Base-by-base conservation (phyloP, 2,888 invertebrate species). In the Blera fallax region DNA sequence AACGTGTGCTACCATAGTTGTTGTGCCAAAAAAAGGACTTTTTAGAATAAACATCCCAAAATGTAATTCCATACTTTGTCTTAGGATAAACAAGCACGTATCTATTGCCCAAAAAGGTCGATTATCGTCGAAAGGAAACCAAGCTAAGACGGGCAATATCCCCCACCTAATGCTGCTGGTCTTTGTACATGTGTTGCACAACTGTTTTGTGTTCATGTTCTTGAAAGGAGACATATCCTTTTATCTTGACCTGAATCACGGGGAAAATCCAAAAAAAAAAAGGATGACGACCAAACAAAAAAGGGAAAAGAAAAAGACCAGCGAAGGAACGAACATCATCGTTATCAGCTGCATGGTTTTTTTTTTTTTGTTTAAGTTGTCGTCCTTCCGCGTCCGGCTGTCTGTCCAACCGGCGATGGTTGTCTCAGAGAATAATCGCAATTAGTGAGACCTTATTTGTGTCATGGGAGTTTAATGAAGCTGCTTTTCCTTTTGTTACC, bases 401-500 rank as follows among this genome's bases (percentile, higher is more conserved):
- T 52, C n/a, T 4, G 24, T 50, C 18, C n/a, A 18, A 14, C 32
- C 1, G 45, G 48, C 29, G 16, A 7, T 21, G 21, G 24, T 37
- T 52, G 64, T 65, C 45, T 24, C 6, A 29, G 21, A 27, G 67
- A 58, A 67, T 69, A 77, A 77, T 67, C 77, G 50, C 77, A 77
- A 77, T 77, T 69, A 77, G 77, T 69, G 50, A 60, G 60, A 69
- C 77, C 77, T 77, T 76, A 76, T 76, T 76, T 77, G 77, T 77
- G 77, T 69, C 67, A 77, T 69, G 77, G 67, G 67, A 77, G 77
- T 77, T 60, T 77, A 77, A 77, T 77, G 77, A 77, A 77, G 77
- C 77, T 77, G 58, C 52, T 77, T 52, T 69, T 77, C 60, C 50
- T 32, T 67, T 77, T 60, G 67, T 77, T 69, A 77, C 77, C 65